A percentile compares a stretch with the other conserved stretches of the same genome.
These are phyloP conservation scores for Proctacanthus coquilletti DNA, from an alignment of 1,140 invertebrate genomes.

Conservation along the genomic window DNA sequence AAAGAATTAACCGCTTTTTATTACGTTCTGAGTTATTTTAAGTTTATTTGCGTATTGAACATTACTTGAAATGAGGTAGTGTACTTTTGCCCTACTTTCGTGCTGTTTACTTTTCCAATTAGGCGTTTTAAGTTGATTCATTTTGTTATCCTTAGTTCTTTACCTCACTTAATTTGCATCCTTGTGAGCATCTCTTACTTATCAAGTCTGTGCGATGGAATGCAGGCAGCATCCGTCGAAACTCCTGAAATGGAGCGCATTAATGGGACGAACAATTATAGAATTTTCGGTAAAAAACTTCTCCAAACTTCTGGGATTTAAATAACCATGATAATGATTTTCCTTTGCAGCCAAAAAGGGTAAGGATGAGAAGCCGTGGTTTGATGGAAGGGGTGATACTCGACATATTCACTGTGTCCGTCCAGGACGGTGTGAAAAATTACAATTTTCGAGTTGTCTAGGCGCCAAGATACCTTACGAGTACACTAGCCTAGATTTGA, in stretches of 20 bases:
- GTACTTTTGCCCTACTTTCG: no score
- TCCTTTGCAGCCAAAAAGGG: conserved; percentile 25
- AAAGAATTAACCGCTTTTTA: no score
- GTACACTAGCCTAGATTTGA: conserved; percentile 57
- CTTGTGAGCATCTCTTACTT: not conserved
- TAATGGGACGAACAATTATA: conserved; percentile 36
- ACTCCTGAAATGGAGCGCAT: conserved; percentile 34
- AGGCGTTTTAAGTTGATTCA: not conserved
- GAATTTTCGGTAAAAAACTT: conserved; percentile 21
- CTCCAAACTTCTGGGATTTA: not conserved
- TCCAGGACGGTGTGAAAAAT: conserved; percentile 43
- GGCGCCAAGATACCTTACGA: conserved; percentile 60
- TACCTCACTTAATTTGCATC: not conserved
- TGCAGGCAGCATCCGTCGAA: conserved; percentile 35
- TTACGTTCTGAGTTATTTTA: no score
- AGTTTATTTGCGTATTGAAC: no score
- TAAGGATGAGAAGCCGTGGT: conserved; percentile 36
- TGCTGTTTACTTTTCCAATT: not conserved
- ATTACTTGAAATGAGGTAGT: no score
- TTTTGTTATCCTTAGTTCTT: not conserved
- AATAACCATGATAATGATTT: not conserved
- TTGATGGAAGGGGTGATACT: conserved; percentile 34
- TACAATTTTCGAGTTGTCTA: conserved; percentile 49
- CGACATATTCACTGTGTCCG: conserved; percentile 37
- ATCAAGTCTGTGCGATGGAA: conserved; percentile 32